Evolutionary conservation across 2,797 vertebrate genomes (phyloP), one percentile per base, ranked within the genome.

Genomic region (Cebuella pygmaea): DNA sequence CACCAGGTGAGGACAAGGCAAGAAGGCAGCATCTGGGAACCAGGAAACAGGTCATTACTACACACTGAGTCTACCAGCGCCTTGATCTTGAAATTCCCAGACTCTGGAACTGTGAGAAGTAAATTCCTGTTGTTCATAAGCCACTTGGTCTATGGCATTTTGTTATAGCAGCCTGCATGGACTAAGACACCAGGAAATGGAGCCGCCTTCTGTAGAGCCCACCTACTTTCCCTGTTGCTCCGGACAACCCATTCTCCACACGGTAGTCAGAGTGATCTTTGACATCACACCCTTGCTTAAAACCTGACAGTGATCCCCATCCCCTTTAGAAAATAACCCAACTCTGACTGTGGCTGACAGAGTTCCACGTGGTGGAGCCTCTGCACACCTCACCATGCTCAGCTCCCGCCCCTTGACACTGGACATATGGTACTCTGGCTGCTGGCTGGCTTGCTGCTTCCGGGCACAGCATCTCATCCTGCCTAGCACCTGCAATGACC

Each of bases 361-460:
- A 26, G 1, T 67, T 61, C 26, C 2, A 2, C 0, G 0, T 1
- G 36, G 8, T 26, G 36, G 15, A 15, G 22, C 5, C 27, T 44
- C 70, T 46, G 24, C 44, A 50, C n/a, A 17, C 41, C 44, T 94
- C 30, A 7, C 33, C 8, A 26, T 0, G 50, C 17, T 57, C 39
- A 24, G 82, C 36, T 57, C 39, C 39, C 3, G 0, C 88, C n/a
- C 55, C 24, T 83, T 50, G 72, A 26, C 26, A 11, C 33, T 13
- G 10, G 36, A 17, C 39, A 83, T 22, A 14, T 22, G 36, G 6
- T 3, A 0, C 22, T 27, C 36, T 67, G 30, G 26, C 22, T 1
- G 1, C 61, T 20, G 81, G 4, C 26, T 27, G 0, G 0, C 30
- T 55, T 0, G 1, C 5, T 26, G 33, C 15, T 91, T 33, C 59